A percentile compares a stretch with the other conserved stretches of the same genome.
These are phyloP conservation scores for Taenioides sp. DNA, from an alignment of 2,797 vertebrate species.

Conservation along the genomic window DNA sequence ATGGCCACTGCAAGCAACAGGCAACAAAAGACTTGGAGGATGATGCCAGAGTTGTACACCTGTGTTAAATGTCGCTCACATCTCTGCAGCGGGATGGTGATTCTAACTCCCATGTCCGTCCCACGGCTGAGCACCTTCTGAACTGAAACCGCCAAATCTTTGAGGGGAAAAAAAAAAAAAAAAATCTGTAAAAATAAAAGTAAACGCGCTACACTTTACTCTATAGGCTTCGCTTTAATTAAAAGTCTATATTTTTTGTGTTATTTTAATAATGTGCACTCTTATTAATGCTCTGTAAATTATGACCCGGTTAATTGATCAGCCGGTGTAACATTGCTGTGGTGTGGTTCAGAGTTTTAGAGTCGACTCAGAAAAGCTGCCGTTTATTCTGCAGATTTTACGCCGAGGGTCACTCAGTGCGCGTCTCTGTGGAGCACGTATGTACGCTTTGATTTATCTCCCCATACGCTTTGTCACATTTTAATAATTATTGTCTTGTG, in stretches of 20 bases:
- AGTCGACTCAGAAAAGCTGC: conserved; percentile 80
- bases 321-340: conserved; percentile 87
- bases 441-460: conserved; percentile 53
- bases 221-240: too few species aligned
- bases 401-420: conserved; percentile 85
- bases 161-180: too few species aligned
- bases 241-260: background rate
- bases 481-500: conserved; percentile 13
- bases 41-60: conserved; percentile 15
- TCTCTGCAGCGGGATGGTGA: conserved; percentile 24
- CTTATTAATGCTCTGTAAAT: background rate
- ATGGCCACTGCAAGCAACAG: conserved; percentile 51
- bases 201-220: background rate
- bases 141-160: conserved; percentile 57
- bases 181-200: background rate
- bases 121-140: conserved; percentile 61
- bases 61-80: conserved; percentile 35
- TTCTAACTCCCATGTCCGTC: conserved; percentile 63
- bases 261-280: background rate
- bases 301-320: conserved; percentile 73
- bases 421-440: conserved; percentile 80
- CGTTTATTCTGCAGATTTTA: conserved; percentile 72
- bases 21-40: conserved; percentile 44
- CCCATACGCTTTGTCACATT: conserved; percentile 32
- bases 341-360: conserved; percentile 78